Evolutionary conservation across 2,113 vertebrate genomes (phyloP).

Genomic region (Archilochus colubris): DNA sequence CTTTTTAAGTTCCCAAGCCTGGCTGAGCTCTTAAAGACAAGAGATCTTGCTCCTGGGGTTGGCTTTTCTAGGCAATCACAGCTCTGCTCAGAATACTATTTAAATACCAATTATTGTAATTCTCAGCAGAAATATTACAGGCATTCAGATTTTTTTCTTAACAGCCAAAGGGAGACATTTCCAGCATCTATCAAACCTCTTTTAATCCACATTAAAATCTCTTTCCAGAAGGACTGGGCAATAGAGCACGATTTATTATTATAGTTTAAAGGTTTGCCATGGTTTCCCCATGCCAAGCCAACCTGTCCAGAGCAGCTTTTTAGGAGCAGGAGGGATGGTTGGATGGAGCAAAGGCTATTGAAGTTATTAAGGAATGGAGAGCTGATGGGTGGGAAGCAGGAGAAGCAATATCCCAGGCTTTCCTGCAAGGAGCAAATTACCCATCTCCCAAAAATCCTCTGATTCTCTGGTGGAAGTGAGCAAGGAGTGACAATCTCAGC

Average conservation of each 20-base stretch:
- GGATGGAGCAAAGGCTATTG: not conserved
- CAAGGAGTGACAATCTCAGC: not conserved
- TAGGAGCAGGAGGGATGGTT: not conserved
- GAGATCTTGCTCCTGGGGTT: slow-evolving; percentile 63
- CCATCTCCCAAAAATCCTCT: not conserved
- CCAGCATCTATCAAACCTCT: slow-evolving; percentile 56
- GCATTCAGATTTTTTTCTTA: slow-evolving; percentile 48
- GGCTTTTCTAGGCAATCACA: slow-evolving; percentile 54
- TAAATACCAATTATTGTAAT: slow-evolving; percentile 75
- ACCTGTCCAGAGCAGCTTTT: not conserved
- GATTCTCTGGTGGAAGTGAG: not conserved
- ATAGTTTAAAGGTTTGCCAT: not conserved
- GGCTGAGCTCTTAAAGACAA: slow-evolving; percentile 60
- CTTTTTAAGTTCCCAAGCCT: slow-evolving; percentile 58
- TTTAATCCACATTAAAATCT: slow-evolving; percentile 57
- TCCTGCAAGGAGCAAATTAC: not conserved
- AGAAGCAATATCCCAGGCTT: not conserved
- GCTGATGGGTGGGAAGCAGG: not conserved
- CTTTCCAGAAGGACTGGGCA: slow-evolving; percentile 22
- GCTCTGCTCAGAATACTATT: slow-evolving; percentile 63
- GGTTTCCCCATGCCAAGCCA: not conserved
- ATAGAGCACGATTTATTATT: slow-evolving; percentile 33
- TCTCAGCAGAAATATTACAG: slow-evolving; percentile 72
- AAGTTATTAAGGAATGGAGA: not conserved
- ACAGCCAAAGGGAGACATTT: slow-evolving; percentile 47